These are phyloP conservation scores for Cricetomys ansorgei DNA, from an alignment of 2,113 vertebrate genomes.

Conservation along the genomic window DNA sequence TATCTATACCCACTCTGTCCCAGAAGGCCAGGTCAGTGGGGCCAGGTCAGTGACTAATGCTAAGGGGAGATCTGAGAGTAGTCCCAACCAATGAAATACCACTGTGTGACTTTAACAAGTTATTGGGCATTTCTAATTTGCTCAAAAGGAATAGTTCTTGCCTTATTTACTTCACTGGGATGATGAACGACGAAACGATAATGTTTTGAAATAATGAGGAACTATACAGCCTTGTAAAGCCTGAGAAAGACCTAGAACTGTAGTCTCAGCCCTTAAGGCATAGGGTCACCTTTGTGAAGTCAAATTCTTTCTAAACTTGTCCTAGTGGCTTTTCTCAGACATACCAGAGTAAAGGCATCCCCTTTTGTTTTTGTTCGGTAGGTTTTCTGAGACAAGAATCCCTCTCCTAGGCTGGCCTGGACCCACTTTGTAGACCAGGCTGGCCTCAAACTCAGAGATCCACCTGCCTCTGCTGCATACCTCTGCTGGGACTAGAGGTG, in stretches of 20 bases:
- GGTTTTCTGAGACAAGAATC: background rate
- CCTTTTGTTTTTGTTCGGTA: background rate
- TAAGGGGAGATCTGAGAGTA: background rate
- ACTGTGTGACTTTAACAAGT: background rate
- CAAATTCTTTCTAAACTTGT: background rate
- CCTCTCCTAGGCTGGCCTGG: background rate
- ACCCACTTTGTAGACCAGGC: background rate
- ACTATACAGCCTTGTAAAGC: background rate
- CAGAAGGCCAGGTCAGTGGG: background rate
- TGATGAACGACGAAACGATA: constrained; percentile 52
- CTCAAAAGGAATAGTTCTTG: background rate
- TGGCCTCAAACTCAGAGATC: background rate
- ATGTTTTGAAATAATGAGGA: constrained; percentile 53
- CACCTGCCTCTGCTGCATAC: background rate
- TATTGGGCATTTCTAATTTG: constrained; percentile 21
- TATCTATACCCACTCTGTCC: background rate
- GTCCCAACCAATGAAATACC: background rate
- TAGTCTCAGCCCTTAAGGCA: background rate
- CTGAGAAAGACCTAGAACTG: background rate
- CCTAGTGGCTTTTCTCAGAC: background rate
- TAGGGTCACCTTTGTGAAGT: background rate
- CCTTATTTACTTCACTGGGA: background rate
- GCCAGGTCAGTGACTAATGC: no score
- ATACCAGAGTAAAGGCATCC: fast-evolving
- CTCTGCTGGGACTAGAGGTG: background rate